These are phyloP conservation scores for Syngnathus rostellatus DNA, from an alignment of 2,797 vertebrate species.

Conservation along the genomic window DNA sequence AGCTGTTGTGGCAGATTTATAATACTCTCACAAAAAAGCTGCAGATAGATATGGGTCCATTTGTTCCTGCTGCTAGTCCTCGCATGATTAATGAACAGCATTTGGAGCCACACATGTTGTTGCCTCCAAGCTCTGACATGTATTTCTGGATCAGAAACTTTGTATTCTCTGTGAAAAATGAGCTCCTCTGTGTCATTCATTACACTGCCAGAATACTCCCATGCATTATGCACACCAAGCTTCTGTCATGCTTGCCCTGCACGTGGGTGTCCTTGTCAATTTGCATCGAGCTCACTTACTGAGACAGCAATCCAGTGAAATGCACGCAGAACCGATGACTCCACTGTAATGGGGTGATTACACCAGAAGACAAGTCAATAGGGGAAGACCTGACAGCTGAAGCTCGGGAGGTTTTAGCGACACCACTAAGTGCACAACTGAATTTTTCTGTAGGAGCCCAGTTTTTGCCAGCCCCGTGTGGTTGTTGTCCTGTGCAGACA, in stretches of 20 bases:
- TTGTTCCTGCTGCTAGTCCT: slow-evolving; percentile 33
- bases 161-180: slow-evolving; percentile 64
- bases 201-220: slow-evolving; percentile 50
- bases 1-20: slow-evolving; percentile 57
- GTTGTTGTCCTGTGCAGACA: no score
- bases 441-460: neutral
- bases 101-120: slow-evolving; percentile 58
- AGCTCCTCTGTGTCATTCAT: slow-evolving; percentile 54
- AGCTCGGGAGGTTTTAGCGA: slow-evolving; percentile 26
- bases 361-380: slow-evolving; percentile 44
- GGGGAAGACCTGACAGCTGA: slow-evolving; percentile 31
- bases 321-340: slow-evolving; percentile 27
- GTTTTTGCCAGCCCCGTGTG: neutral
- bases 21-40: slow-evolving; percentile 60
- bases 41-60: slow-evolving; percentile 52
- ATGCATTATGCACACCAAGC: slow-evolving; percentile 48
- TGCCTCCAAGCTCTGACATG: slow-evolving; percentile 50
- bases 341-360: slow-evolving; percentile 39
- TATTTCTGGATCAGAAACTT: slow-evolving; percentile 64
- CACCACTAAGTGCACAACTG: neutral
- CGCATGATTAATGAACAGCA: slow-evolving; percentile 68
- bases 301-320: slow-evolving; percentile 43
- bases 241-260: slow-evolving; percentile 36
- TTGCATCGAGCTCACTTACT: slow-evolving; percentile 52
- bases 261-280: slow-evolving; percentile 58